A percentile compares a stretch with the other conserved stretches of the same genome.
Evolutionary conservation across 2,797 vertebrate species (phyloP).

Genomic region (Sebastes nivosus): DNA sequence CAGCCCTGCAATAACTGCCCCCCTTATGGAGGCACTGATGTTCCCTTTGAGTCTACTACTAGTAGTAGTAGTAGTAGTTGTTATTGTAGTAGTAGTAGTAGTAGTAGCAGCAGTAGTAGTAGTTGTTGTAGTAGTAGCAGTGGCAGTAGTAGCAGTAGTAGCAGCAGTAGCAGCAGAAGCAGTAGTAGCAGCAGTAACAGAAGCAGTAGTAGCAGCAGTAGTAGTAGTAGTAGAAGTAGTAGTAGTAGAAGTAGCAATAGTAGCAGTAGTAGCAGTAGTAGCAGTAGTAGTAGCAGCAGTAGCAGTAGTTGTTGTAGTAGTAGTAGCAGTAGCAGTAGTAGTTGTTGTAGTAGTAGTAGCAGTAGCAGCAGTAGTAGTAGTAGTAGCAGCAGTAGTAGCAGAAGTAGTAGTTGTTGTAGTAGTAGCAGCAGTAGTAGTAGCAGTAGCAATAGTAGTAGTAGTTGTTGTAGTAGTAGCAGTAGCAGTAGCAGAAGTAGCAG

Average conservation of each 20-base stretch:
- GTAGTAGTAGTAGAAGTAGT: fast-evolving
- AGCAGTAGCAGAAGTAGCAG: neutral
- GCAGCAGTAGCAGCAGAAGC: fast-evolving
- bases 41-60: neutral
- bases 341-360: no score
- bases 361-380: fast-evolving
- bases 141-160: fast-evolving
- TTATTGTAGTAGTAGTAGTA: no score
- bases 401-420: no score
- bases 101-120: fast-evolving
- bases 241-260: fast-evolving
- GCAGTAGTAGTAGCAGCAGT: fast-evolving
- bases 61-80: no score
- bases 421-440: fast-evolving
- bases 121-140: no score
- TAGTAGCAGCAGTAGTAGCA: fast-evolving
- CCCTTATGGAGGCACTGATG: neutral
- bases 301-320: no score
- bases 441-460: fast-evolving
- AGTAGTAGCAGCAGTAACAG: no score
- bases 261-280: no score
- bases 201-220: no score
- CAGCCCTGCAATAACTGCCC: neutral
- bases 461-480: fast-evolving
- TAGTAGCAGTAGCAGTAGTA: fast-evolving